Percentiles rank a stretch among this genome's conserved stretches.
phyloP scores from a whole-genome alignment of 1,140 invertebrate genomes.

The Platorchestia sp. region DNA sequence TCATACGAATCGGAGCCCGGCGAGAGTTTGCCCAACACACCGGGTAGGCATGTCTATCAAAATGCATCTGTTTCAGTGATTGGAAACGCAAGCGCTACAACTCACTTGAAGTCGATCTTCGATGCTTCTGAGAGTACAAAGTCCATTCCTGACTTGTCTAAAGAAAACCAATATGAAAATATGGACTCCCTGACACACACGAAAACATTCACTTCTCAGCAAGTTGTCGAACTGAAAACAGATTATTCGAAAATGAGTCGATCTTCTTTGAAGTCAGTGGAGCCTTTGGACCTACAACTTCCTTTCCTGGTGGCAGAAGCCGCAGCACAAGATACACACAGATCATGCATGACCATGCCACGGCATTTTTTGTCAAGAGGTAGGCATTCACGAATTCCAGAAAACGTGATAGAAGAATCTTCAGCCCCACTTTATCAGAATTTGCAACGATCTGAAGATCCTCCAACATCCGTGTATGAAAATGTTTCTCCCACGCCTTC shows the following conservation, averaged over 20 bases:
- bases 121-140: neutral
- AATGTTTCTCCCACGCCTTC: slow-evolving; percentile 5
- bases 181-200: neutral
- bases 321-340: neutral
- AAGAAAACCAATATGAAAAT: slow-evolving; percentile 44
- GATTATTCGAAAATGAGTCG: neutral
- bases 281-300: slow-evolving; percentile 31
- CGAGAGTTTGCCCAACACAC: neutral
- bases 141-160: neutral
- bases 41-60: slow-evolving; percentile 23
- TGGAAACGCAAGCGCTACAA: neutral
- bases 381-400: neutral
- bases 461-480: neutral
- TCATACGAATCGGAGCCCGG: neutral
- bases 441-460: neutral
- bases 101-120: neutral
- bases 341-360: slow-evolving; percentile 14
- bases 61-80: neutral
- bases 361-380: neutral
- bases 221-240: neutral
- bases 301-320: slow-evolving; percentile 24
- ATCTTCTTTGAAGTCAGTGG: slow-evolving; percentile 2
- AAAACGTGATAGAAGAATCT: neutral
- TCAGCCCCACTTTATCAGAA: slow-evolving; percentile 3
- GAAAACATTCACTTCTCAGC: neutral